These are phyloP conservation scores for Phyllotis vaccarum DNA, from an alignment of 2,797 vertebrate genomes.

Conservation along the genomic window DNA sequence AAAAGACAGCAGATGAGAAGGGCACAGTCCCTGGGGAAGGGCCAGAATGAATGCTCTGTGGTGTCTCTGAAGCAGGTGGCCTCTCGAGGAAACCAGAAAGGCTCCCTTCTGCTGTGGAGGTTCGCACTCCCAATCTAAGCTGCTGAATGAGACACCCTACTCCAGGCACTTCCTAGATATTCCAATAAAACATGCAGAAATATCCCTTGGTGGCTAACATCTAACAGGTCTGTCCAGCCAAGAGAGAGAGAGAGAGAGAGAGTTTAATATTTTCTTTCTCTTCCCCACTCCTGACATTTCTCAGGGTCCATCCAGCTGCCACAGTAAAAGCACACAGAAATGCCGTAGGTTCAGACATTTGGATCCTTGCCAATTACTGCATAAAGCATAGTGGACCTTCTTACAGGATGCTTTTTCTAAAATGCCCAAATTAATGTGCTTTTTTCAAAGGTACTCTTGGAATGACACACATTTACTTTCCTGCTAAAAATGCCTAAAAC, in stretches of 20 bases:
- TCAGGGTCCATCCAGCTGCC: neutral
- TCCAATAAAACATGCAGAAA: neutral
- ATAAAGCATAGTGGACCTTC: neutral
- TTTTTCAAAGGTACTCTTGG: neutral
- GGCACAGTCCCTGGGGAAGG: neutral
- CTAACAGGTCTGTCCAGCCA: constrained; percentile 32
- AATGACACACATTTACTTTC: neutral
- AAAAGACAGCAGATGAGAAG: neutral
- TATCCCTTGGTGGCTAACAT: neutral
- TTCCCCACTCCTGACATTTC: neutral
- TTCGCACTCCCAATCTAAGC: neutral
- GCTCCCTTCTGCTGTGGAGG: neutral
- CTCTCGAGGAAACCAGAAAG: neutral
- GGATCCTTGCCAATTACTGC: neutral
- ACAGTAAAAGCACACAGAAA: neutral
- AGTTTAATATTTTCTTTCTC: constrained; percentile 58
- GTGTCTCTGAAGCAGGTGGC: neutral
- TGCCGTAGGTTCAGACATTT: rapidly evolving
- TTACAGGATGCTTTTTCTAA: neutral
- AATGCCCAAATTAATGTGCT: neutral
- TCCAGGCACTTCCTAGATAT: neutral
- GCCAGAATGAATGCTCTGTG: no score
- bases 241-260: neutral
- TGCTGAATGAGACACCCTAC: neutral
- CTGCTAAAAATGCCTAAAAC: neutral